These are phyloP conservation scores for Pseudois nayaur DNA, from an alignment of 2,113 vertebrate species.

Conservation along the genomic window DNA sequence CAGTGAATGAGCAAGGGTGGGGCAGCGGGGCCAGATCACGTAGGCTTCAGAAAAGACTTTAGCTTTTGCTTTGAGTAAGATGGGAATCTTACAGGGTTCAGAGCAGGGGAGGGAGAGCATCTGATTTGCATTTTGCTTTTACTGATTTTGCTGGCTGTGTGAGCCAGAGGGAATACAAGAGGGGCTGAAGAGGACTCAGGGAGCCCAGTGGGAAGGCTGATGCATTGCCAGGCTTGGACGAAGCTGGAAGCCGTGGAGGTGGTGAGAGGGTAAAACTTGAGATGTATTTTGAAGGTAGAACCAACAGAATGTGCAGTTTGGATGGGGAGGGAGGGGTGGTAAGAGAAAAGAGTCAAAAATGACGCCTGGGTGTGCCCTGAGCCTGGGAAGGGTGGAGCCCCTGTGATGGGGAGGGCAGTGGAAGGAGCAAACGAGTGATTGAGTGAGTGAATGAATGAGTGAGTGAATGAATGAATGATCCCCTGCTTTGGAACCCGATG, in stretches of 20 bases:
- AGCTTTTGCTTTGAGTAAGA: background rate
- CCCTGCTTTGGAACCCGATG: background rate
- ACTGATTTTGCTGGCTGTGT: background rate
- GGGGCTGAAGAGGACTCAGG: background rate
- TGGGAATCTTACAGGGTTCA: background rate
- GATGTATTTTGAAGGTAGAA: background rate
- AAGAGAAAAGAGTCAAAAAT: background rate
- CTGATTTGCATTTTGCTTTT: background rate
- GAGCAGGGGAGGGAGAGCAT: background rate
- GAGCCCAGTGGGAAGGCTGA: background rate
- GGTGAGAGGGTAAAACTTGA: background rate
- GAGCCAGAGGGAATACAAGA: background rate
- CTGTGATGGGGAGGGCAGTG: background rate
- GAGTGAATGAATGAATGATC: background rate
- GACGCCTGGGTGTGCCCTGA: background rate
- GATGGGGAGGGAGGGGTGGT: background rate
- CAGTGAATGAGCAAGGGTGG: background rate
- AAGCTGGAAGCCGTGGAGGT: background rate
- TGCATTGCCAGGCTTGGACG: background rate
- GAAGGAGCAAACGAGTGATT: background rate
- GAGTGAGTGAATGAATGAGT: background rate
- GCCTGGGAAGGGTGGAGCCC: background rate
- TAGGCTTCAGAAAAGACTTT: background rate
- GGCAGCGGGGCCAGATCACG: background rate
- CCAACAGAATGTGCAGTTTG: background rate